These are phyloP conservation scores for Paracyclopina nana DNA, from an alignment of 1,140 invertebrate genomes.

Conservation along the genomic window DNA sequence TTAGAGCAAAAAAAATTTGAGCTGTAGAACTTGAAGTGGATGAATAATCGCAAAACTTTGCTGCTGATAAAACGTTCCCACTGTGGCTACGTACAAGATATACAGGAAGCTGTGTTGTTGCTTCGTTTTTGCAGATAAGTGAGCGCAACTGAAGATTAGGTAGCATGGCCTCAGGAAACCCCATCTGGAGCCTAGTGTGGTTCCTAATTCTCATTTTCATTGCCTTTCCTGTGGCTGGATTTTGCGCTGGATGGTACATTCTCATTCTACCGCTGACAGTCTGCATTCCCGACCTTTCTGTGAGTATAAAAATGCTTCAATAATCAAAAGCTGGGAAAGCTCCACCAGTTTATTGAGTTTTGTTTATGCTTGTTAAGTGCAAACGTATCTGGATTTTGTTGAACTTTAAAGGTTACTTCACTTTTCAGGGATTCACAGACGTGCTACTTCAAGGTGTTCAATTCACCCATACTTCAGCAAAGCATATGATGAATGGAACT, in stretches of 20 bases:
- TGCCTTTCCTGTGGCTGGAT: conserved; percentile 43
- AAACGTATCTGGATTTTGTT: not conserved
- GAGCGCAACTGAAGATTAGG: too few species aligned
- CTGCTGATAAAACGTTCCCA: too few species aligned
- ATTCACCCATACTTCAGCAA: not conserved
- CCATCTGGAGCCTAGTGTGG: conserved; percentile 49
- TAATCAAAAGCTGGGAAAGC: not conserved
- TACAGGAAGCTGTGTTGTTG: too few species aligned
- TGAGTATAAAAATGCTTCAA: conserved; percentile 27
- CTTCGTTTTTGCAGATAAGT: too few species aligned
- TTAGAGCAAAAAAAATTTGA: too few species aligned
- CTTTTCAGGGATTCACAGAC: not conserved
- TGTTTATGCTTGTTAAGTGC: not conserved
- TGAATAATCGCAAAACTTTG: too few species aligned
- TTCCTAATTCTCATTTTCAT: conserved; percentile 48
- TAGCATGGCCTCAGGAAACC: too few species aligned
- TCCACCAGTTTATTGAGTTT: not conserved
- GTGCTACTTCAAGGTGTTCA: conserved; percentile 2
- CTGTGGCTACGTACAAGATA: too few species aligned
- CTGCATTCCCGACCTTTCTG: conserved; percentile 37
- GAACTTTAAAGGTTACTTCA: not conserved
- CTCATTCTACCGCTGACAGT: conserved; percentile 46
- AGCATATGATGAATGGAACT: not conserved
- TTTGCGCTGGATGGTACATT: conserved; percentile 51
- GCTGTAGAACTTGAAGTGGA: too few species aligned